Evolutionary conservation across 2,888 invertebrate species (phyloP), one percentile per base, ranked within the genome.

Genomic region (Diarsia dahlii): DNA sequence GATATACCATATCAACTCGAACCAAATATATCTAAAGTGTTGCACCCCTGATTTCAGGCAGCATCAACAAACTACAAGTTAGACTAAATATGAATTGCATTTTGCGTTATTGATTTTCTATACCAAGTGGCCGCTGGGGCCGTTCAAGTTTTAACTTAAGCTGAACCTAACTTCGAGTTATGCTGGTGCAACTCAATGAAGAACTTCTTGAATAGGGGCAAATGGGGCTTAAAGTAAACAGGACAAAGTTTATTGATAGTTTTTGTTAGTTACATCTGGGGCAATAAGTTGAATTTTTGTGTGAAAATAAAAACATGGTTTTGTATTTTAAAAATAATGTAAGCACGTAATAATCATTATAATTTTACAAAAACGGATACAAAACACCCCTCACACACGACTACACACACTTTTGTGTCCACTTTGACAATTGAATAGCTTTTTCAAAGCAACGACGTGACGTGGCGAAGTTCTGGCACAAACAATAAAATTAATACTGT

Each of bases 61-160:
- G 10, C 34, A 71, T 64, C 69, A 70, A 34, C 68, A 66, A 58
- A 46, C 23, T 23, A 10, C 0, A 52, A 68, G 54, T 64, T 54
- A 63, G 50, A 64, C 23, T 52, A 70, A 73, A 75, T 64, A 60
- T 54, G 84, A 74, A 71, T 71, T 72, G 54, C 71, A 82, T 73
- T 52, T 54, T 12, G 48, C 65, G 28, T 54, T 84, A 83, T 84
- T 84, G 80, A 83, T 80, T 83, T 74, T 76, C 83, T 20, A 80
- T 68, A 76, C 60, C 62, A 84, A 71, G 70, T 71, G 45, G 50
- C 69, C 69, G 63, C 56, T 73, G 46, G 56, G 34, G 77, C 70
- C 62, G 69, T 64, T 73, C 39, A 76, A 82, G 71, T 78, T 82
- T 66, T 23, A 70, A 64, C 58, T 73, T 73, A 46, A 71, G 68